Base-by-base conservation (phyloP, 2,888 invertebrate genomes). In the Drosophila ochracea region DNA sequence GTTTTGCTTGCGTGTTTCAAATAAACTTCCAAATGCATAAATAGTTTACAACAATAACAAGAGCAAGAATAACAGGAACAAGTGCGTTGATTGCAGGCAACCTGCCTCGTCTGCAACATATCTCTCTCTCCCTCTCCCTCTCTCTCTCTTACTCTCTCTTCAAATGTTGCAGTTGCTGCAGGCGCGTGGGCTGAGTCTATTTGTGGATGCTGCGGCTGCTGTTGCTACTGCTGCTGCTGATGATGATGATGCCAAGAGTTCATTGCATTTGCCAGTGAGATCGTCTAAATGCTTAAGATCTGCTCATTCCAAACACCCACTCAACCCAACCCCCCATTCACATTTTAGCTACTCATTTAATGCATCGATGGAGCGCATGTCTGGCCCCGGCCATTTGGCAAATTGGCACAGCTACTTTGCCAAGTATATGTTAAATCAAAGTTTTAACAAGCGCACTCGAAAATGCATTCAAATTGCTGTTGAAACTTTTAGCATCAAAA, bases 21-120 rank as follows among this genome's bases (percentile, higher is more conserved):
- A 89, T 86, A 89, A 86, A 89, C 86, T 86, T 89, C 86, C 77
- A 86, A 86, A 86, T 78, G 89, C 87, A 89, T 84, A 87, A 87
- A 86, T 89, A 87, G 89, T 86, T 86, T 89, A 87, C 84, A 87
- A 87, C 82, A 89, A 87, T 89, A 86, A 89, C 86, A 86, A 73
- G 55, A 16, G 54, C 35, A 57, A 73, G 71, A 73, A 83, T 71
- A 83, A 77, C 78, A 84, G 84, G 84, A 86, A 86, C 86, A 86
- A 86, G 86, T 89, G 89, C 86, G 85, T 80, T 85, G 89, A 88
- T 89, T 88, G 89, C 86, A 73, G 63, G 60, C 85, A 79, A 78
- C 73, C 79, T 76, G 83, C 77, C 82, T 80, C 79, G 75, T 73
- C 57, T 30, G 52, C 53, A 55, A 52, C 31, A 76, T 25, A 25